Evolutionary conservation across 2,797 vertebrate genomes (phyloP).

Genomic region (Microctenopoma lineatum): DNA sequence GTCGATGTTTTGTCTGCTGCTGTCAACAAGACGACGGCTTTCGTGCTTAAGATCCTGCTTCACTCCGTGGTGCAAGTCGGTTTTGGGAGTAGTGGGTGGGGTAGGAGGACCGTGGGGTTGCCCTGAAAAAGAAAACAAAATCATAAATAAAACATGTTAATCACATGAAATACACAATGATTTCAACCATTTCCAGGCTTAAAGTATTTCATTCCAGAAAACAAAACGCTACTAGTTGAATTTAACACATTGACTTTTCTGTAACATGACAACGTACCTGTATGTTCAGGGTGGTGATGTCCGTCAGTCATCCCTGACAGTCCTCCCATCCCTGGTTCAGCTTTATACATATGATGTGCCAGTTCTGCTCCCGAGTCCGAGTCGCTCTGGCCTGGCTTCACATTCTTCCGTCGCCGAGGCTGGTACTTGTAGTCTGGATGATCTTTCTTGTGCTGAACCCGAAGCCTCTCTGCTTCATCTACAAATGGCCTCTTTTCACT

Average conservation of each 20-base stretch:
- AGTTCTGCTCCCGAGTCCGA: slow-evolving; percentile 90
- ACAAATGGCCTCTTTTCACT: slow-evolving; percentile 97
- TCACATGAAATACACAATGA: slow-evolving; percentile 3
- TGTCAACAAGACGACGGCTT: slow-evolving; percentile 89
- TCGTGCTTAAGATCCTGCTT: slow-evolving; percentile 95
- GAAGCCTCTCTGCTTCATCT: slow-evolving; percentile 94
- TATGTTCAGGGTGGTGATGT: slow-evolving; percentile 89
- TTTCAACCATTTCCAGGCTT: neutral
- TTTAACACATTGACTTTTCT: neutral
- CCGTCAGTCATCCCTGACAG: slow-evolving; percentile 81
- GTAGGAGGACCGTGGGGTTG: slow-evolving; percentile 95
- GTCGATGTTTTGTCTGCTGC: slow-evolving; percentile 96
- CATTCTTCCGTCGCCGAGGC: slow-evolving; percentile 93
- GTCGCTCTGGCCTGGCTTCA: slow-evolving; percentile 93
- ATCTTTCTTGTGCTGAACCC: slow-evolving; percentile 99
- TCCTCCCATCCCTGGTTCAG: slow-evolving; percentile 84
- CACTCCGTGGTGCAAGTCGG: slow-evolving; percentile 88
- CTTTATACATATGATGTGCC: slow-evolving; percentile 92
- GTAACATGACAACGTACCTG: slow-evolving; percentile 81
- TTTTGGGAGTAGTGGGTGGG: slow-evolving; percentile 96
- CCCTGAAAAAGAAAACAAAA: slow-evolving; percentile 74
- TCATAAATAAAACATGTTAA: neutral
- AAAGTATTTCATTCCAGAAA: neutral
- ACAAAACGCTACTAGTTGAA: neutral
- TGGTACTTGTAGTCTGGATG: slow-evolving; percentile 99